A percentile compares a stretch with the other conserved stretches of the same genome.
phyloP scores from a whole-genome alignment of 2,797 vertebrate species.

The Danio tinwini region DNA sequence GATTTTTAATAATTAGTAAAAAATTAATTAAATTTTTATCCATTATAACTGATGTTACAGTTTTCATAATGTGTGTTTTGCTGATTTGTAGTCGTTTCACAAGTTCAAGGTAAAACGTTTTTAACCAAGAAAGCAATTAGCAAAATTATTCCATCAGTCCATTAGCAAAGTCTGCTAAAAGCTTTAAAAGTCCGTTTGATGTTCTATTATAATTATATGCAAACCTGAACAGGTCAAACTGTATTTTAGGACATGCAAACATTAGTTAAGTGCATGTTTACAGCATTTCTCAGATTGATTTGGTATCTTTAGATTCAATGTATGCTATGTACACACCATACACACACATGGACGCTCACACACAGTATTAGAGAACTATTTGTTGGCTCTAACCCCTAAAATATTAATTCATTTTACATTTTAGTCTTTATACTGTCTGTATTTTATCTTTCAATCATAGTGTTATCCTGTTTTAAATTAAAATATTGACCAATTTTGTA shows the following conservation, averaged over 20 bases:
- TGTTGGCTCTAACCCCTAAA: too few species aligned
- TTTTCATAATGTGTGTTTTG: not conserved
- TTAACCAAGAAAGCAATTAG: constrained; percentile 1
- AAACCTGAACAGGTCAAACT: not conserved
- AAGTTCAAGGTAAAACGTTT: not conserved
- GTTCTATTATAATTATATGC: constrained; percentile 3
- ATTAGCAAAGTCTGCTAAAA: constrained; percentile 13
- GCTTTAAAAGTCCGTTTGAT: constrained; percentile 17
- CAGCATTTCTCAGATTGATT: not conserved
- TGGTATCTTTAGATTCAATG: too few species aligned
- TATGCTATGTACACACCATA: too few species aligned
- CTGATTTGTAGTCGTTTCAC: not conserved
- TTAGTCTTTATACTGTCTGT: too few species aligned
- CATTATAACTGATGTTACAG: not conserved
- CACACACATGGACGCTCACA: too few species aligned
- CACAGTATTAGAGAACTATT: too few species aligned
- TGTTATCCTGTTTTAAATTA: too few species aligned
- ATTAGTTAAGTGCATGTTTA: constrained; percentile 7
- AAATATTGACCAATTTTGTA: too few species aligned
- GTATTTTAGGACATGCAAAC: constrained; percentile 9
- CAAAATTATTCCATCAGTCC: constrained; percentile 4
- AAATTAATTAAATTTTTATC: too few species aligned
- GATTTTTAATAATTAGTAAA: too few species aligned
- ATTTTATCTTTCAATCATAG: too few species aligned
- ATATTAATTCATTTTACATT: too few species aligned